phyloP scores from a whole-genome alignment of 2,797 vertebrate species.

The Squalus acanthias region DNA sequence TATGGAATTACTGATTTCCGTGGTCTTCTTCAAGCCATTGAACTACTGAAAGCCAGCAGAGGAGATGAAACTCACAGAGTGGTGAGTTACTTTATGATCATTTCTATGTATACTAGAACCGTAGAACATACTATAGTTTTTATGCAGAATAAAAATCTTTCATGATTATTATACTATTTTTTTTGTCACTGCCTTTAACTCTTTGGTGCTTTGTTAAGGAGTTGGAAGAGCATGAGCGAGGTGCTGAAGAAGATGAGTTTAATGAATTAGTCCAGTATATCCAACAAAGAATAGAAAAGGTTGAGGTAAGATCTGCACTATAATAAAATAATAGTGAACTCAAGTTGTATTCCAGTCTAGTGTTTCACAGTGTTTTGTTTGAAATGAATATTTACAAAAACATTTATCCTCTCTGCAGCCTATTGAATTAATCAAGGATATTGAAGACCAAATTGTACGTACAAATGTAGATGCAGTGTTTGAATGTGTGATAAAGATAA shows the following conservation, averaged over 20 bases:
- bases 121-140: not conserved
- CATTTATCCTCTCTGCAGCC: not conserved
- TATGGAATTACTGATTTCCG: slow-evolving; percentile 98
- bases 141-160: not conserved
- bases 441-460: slow-evolving; percentile 76
- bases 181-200: not conserved
- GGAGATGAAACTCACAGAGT: slow-evolving; percentile 81
- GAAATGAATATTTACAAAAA: not conserved
- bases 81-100: slow-evolving; percentile 58
- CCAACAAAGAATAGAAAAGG: slow-evolving; percentile 88
- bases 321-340: slow-evolving; percentile 36
- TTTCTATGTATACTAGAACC: not conserved
- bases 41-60: slow-evolving; percentile 80
- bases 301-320: slow-evolving; percentile 70
- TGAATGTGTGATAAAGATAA: slow-evolving; percentile 93
- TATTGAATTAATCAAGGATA: slow-evolving; percentile 65
- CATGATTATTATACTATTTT: not conserved
- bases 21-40: slow-evolving; percentile 93
- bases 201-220: slow-evolving; percentile 64
- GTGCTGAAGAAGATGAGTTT: slow-evolving; percentile 83
- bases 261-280: slow-evolving; percentile 91
- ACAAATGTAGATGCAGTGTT: slow-evolving; percentile 76
- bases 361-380: not conserved
- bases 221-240: slow-evolving; percentile 77
- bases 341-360: not conserved